Evolutionary conservation across 2,888 invertebrate genomes (phyloP).

Genomic region (Acleris emargana): DNA sequence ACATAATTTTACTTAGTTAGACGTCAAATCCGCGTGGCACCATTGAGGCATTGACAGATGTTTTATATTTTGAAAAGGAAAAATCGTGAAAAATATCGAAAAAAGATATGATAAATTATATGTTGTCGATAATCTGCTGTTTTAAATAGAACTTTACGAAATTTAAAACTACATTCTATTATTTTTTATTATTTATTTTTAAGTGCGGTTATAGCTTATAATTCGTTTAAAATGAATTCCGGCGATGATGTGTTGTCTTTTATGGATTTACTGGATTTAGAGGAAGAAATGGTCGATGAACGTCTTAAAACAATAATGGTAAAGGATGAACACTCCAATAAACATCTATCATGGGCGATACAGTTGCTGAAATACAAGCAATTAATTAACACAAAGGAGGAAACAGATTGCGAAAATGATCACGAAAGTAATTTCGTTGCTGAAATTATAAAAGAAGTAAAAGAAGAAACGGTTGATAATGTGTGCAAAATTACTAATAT

Average conservation of each 20-base stretch:
- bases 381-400: slow-evolving; percentile 67
- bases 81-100: background rate
- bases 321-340: slow-evolving; percentile 51
- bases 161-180: too few relatives aligned
- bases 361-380: slow-evolving; percentile 72
- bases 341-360: slow-evolving; percentile 60
- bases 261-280: slow-evolving; percentile 71
- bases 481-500: slow-evolving; percentile 62
- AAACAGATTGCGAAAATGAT: slow-evolving; percentile 67
- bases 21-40: slow-evolving; percentile 5
- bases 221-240: slow-evolving; percentile 47
- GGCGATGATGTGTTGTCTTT: slow-evolving; percentile 57
- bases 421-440: slow-evolving; percentile 62
- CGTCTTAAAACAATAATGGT: slow-evolving; percentile 64
- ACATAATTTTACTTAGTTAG: background rate
- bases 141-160: too few relatives aligned
- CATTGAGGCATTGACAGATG: background rate
- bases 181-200: background rate
- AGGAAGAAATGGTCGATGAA: slow-evolving; percentile 68
- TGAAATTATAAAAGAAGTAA: slow-evolving; percentile 54
- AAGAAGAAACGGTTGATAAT: slow-evolving; percentile 54
- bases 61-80: background rate
- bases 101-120: background rate
- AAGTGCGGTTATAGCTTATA: background rate
- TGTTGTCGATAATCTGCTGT: too few relatives aligned